These are phyloP conservation scores for Drosophila sp. DNA, from an alignment of 1,140 invertebrate species.

Conservation along the genomic window DNA sequence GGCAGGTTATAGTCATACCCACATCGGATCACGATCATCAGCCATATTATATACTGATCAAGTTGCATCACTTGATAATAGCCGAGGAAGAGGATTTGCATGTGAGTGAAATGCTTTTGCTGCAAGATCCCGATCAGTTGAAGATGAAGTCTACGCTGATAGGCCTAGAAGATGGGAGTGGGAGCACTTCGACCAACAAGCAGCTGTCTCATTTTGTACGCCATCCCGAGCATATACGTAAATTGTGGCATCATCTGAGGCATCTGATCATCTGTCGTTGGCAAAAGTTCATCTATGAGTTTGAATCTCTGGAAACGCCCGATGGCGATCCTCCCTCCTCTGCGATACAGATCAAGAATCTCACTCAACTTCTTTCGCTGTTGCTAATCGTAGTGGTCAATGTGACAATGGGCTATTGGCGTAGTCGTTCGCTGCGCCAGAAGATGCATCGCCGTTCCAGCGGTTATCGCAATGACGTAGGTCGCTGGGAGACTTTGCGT, in stretches of 20 bases:
- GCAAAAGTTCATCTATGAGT: constrained; percentile 91
- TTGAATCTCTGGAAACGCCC: constrained; percentile 89
- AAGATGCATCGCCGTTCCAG: constrained; percentile 53
- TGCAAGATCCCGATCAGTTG: constrained; percentile 73
- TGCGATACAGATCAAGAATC: constrained; percentile 43
- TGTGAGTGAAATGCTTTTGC: constrained; percentile 89
- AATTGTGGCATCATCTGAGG: constrained; percentile 87
- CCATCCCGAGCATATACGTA: constrained; percentile 86
- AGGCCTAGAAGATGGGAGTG: constrained; percentile 36
- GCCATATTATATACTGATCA: constrained; percentile 88
- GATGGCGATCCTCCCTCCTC: constrained; percentile 65
- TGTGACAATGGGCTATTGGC: constrained; percentile 63
- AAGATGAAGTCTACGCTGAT: constrained; percentile 28
- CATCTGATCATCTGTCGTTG: constrained; percentile 89
- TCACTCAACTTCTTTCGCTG: constrained; percentile 67
- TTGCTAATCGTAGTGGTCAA: constrained; percentile 73
- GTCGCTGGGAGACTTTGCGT: constrained; percentile 46
- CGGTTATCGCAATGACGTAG: constrained; percentile 42
- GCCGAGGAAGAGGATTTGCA: constrained; percentile 87
- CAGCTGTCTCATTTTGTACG: constrained; percentile 82
- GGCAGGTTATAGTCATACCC: constrained; percentile 91
- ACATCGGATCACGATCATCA: constrained; percentile 48
- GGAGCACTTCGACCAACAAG: constrained; percentile 13
- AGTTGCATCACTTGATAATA: constrained; percentile 90
- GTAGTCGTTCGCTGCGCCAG: constrained; percentile 34